A percentile compares a stretch with the other conserved stretches of the same genome.
phyloP scores from a whole-genome alignment of 2,797 vertebrate species.

The Lepidocolaptes lacrymiger region DNA sequence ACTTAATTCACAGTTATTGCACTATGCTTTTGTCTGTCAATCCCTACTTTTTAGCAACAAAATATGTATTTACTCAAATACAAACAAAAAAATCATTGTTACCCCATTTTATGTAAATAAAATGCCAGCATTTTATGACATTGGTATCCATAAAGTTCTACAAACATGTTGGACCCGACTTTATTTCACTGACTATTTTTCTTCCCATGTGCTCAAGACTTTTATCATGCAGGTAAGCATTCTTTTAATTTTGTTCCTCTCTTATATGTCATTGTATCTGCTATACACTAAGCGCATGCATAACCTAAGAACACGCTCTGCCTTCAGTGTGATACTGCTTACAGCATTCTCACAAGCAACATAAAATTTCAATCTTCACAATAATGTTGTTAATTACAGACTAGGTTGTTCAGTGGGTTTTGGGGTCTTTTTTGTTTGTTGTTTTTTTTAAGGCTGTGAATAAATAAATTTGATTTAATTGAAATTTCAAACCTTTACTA shows the following conservation, averaged over 20 bases:
- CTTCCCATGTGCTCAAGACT: background rate
- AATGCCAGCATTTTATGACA: background rate
- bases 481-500: background rate
- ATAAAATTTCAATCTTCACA: background rate
- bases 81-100: background rate
- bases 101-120: background rate
- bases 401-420: background rate
- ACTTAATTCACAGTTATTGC: background rate
- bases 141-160: background rate
- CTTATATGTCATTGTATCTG: background rate
- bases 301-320: background rate
- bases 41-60: background rate
- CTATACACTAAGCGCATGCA: background rate
- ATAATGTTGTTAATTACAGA: background rate
- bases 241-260: background rate
- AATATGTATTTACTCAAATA: background rate
- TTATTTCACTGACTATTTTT: background rate
- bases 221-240: background rate
- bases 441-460: background rate
- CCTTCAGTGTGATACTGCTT: background rate
- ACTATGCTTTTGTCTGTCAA: background rate
- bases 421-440: too few species aligned
- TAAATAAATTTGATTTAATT: background rate
- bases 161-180: background rate
- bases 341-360: background rate